phyloP scores from a whole-genome alignment of 2,888 invertebrate species.

The Bellardia pandia region DNA sequence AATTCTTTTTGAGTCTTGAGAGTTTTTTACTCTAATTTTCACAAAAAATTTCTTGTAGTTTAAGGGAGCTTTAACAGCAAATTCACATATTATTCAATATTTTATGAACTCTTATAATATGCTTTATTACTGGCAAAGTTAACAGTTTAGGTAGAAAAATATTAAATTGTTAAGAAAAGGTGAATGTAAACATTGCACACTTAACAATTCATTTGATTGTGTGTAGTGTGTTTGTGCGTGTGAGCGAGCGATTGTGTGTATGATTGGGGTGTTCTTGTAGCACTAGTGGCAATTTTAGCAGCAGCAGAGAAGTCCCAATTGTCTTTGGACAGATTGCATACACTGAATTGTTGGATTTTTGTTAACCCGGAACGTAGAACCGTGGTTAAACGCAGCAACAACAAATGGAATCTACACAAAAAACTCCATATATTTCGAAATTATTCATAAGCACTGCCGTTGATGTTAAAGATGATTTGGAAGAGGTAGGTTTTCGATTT shows the following conservation, averaged over 20 bases:
- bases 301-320: conserved; percentile 60
- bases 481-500: conserved; percentile 88
- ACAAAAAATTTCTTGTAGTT: conserved; percentile 59
- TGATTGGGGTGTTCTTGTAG: conserved; percentile 59
- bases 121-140: conserved; percentile 59
- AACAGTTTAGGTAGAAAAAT: conserved; percentile 41
- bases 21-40: conserved; percentile 68
- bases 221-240: conserved; percentile 52
- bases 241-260: conserved; percentile 53
- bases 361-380: conserved; percentile 44
- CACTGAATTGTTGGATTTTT: conserved; percentile 24
- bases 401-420: conserved; percentile 82
- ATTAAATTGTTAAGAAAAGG: conserved; percentile 46
- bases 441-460: conserved; percentile 92
- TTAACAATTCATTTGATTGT: conserved; percentile 61
- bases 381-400: conserved; percentile 60
- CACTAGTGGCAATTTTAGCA: conserved; percentile 38
- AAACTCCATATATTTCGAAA: conserved; percentile 85
- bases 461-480: conserved; percentile 95
- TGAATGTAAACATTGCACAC: conserved; percentile 73
- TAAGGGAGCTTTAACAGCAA: conserved; percentile 51
- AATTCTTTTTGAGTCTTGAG: conserved; percentile 70
- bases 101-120: conserved; percentile 57
- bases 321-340: conserved; percentile 46
- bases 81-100: conserved; percentile 62